Evolutionary conservation across 2,888 invertebrate genomes (phyloP).

Genomic region (Crepidodera aurea): DNA sequence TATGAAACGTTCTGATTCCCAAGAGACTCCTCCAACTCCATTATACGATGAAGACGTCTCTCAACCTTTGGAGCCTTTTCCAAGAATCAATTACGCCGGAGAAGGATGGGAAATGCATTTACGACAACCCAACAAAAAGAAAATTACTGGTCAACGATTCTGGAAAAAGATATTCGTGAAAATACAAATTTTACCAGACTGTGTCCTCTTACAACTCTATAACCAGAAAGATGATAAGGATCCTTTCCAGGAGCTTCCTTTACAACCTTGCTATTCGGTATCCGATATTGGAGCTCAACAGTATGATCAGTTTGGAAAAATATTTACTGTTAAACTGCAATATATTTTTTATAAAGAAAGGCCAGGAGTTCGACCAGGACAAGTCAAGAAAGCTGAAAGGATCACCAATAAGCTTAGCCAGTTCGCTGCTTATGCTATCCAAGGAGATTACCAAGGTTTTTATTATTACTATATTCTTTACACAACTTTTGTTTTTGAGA

Average conservation of each 20-base stretch:
- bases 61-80: constrained; percentile 90
- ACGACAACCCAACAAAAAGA: constrained; percentile 95
- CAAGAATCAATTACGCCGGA: constrained; percentile 76
- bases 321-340: constrained; percentile 96
- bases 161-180: constrained; percentile 97
- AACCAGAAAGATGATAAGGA: constrained; percentile 77
- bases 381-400: constrained; percentile 91
- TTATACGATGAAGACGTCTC: constrained; percentile 94
- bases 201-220: constrained; percentile 85
- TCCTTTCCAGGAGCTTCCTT: constrained; percentile 92
- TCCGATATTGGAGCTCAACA: constrained; percentile 96
- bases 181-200: constrained; percentile 78
- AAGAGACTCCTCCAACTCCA: constrained; percentile 91
- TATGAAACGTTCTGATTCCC: constrained; percentile 66
- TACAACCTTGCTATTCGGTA: constrained; percentile 94
- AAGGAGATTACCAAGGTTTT: constrained; percentile 84
- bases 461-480: no score
- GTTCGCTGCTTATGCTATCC: constrained; percentile 93
- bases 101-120: constrained; percentile 97
- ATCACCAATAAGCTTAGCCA: constrained; percentile 90
- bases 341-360: constrained; percentile 98
- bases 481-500: no score
- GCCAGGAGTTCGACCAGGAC: constrained; percentile 94
- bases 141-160: constrained; percentile 90
- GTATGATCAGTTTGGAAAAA: constrained; percentile 98